Evolutionary conservation across 2,113 vertebrate genomes (phyloP), one percentile per base, ranked within the genome.

Genomic region (Thermophis baileyi): DNA sequence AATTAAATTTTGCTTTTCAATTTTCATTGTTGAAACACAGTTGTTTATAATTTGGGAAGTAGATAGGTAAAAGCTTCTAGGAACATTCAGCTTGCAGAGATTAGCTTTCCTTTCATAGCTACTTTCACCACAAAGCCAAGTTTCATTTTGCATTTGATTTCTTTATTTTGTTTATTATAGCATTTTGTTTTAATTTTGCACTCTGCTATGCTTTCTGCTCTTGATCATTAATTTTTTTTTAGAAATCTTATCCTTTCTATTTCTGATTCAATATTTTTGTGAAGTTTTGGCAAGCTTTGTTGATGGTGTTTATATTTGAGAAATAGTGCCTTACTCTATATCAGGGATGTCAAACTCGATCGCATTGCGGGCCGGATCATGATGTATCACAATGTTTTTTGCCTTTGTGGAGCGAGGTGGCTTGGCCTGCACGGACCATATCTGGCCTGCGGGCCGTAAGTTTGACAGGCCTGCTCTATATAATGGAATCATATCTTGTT

Each of bases 301-400:
- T 11, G 8, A 51, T 53, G 10, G 20, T 35, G 20, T 54, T 8
- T 11, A 50, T 50, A 87, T 30, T 30, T 50, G 27, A 87, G 47
- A 51, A 87, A 87, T 30, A 30, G 55, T 25, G 6, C 7, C 55
- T 57, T 57, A 25, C 24, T 57, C 55, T 57, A 25, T 57, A 57
- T 27, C 24, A 57, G 24, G 55, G 55, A 6, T 57, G 55, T 57
- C 24, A 25, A 57, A 25, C 55, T 27, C 0, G 24, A 57, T 9
- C 1, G 0, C 8, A 0, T 57, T 25, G 24, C 8, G 8, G 55
- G 55, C 7, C 8, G 24, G 22, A 9, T 57, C 3, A 25, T 25
- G 55, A 27, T 3, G 3, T 57, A 57, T 25, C 24, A 9, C 24
- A 25, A 57, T 57, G 24, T 25, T 25, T 55, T 55, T 55, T 55